A percentile compares a stretch with the other conserved stretches of the same genome.
phyloP scores from a whole-genome alignment of 2,113 vertebrate species.

The Semnornis frantzii region DNA sequence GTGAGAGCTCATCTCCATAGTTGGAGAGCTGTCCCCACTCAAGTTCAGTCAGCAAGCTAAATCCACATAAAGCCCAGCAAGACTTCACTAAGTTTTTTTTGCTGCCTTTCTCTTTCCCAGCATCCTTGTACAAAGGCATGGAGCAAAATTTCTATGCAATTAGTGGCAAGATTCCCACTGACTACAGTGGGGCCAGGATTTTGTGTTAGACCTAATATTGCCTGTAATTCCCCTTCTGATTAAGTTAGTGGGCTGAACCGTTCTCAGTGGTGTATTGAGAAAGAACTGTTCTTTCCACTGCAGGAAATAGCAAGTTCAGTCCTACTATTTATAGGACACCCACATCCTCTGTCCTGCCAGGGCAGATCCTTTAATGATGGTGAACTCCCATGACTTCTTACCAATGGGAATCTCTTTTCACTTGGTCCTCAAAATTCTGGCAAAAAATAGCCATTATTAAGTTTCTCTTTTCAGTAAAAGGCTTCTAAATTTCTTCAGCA shows the following conservation, averaged over 20 bases:
- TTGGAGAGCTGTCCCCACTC: neutral
- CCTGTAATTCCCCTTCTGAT: constrained; percentile 10
- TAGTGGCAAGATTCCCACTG: constrained; percentile 1
- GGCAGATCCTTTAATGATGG: neutral
- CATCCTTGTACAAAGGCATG: neutral
- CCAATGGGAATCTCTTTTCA: neutral
- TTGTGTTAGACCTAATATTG: neutral
- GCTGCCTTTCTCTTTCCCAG: neutral
- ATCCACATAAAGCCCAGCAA: neutral
- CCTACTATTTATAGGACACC: constrained; percentile 51
- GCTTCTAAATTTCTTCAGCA: neutral
- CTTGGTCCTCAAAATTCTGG: neutral
- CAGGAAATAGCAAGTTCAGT: constrained; percentile 42
- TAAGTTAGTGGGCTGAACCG: neutral
- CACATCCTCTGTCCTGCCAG: constrained; percentile 17
- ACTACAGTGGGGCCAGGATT: neutral
- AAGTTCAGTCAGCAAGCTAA: neutral
- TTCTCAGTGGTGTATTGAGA: constrained; percentile 29
- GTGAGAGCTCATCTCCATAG: neutral
- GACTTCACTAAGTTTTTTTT: neutral
- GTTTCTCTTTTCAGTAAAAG: neutral
- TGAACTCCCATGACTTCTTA: constrained; percentile 40
- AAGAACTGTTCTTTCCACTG: constrained; percentile 58
- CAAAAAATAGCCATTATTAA: neutral
- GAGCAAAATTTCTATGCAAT: neutral